Base-by-base conservation (phyloP, 1,140 invertebrate genomes). In the Teleogryllus occipitalis region DNA sequence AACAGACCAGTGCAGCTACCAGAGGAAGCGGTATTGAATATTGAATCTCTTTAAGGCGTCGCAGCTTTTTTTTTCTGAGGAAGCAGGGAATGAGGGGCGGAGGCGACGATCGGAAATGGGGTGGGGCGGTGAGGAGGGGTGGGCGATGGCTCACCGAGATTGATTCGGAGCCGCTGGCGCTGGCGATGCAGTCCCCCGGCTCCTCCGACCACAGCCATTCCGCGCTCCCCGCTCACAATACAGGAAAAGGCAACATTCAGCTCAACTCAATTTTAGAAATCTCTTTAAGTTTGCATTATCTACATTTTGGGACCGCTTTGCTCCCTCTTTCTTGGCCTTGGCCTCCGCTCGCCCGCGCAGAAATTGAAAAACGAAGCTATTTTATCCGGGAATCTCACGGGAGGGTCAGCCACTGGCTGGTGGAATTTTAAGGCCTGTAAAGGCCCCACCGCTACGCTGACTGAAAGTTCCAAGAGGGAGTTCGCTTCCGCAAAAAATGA, bases 231-330 rank as follows among this genome's bases (percentile, higher is more conserved):
- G 54, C 54, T 65, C 18, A 65, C 54, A 65, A 65, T 65, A 65
- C 54, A 65, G 54, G 54, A 65, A 65, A 65, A 65, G 54, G 54
- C 54, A 65, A 18, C 54, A 65, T 65, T 65, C 54, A 65, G 54
- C 54, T 14, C 54, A 65, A 65, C 54, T 65, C 54, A 65, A 65
- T 65, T 65, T 65, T 65, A 65, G 54, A 65, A 65, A 65, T 65
- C 54, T 65, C 7, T 65, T 65, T 65, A 65, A 65, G 54, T 65
- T 65, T 65, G 18, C 54, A 65, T 65, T 65, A 65, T 65, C 54
- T 65, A 65, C 54, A 65, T 65, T 65, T 65, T 65, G 10, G 54
- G 10, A 7, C 18, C 54, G 10, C 54, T 65, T 65, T 65, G 54
- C 54, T 65, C 54, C 54, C 18, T 7, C 54, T 14, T 18, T 18